Conservation (phyloP, 2,888 invertebrate genomes). For the Mantis religiosa region DNA sequence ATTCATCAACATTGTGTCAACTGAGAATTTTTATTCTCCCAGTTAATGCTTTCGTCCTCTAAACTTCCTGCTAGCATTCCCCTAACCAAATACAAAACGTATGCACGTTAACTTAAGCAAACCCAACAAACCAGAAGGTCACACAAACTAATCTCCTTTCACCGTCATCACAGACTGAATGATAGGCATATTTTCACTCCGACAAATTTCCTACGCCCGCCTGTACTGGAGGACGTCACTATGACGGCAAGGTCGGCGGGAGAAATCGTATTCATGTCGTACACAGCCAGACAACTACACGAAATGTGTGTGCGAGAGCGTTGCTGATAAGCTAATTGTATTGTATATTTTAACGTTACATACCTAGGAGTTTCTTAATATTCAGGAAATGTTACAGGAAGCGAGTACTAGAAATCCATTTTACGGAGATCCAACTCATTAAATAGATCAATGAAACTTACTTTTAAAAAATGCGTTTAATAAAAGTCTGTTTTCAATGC, state of each 20-base stretch:
- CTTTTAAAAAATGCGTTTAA: too few species aligned
- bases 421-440: too few species aligned
- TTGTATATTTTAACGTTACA: too few species aligned
- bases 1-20: background rate
- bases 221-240: background rate
- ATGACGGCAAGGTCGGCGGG: background rate
- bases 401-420: too few species aligned
- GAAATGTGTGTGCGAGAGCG: too few species aligned
- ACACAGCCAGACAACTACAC: background rate
- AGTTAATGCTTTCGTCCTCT: background rate
- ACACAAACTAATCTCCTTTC: background rate
- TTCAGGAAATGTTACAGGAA: too few species aligned
- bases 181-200: background rate
- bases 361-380: too few species aligned
- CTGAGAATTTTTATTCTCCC: background rate
- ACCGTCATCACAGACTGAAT: background rate
- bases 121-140: background rate
- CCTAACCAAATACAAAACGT: background rate
- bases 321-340: too few species aligned
- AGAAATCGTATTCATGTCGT: background rate
- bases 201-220: background rate
- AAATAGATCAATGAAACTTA: too few species aligned
- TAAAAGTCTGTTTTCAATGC: too few species aligned
- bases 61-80: too few species aligned
- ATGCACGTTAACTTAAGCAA: too few species aligned